Evolutionary conservation across 1,140 invertebrate species (phyloP).

Genomic region (Matsumurasca onukii): DNA sequence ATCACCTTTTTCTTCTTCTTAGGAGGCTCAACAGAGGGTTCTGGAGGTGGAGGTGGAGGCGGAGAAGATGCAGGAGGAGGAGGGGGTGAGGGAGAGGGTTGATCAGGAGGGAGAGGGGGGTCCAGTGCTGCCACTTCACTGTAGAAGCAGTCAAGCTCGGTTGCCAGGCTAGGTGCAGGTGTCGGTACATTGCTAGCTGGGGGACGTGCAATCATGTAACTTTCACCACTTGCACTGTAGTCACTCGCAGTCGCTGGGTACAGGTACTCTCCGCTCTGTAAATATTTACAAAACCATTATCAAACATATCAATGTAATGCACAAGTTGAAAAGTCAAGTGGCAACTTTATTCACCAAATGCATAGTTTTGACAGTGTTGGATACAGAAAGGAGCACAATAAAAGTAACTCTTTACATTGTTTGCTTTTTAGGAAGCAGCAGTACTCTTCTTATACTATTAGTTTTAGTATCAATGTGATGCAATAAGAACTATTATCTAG

Average conservation of each 20-base stretch:
- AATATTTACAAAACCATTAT: too few species aligned
- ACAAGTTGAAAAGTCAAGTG: too few species aligned
- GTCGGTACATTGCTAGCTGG: conserved; percentile 1
- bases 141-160: conserved; percentile 60
- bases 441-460: too few species aligned
- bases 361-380: too few species aligned
- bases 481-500: too few species aligned
- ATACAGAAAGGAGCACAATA: too few species aligned
- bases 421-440: too few species aligned
- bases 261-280: conserved; percentile 36
- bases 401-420: too few species aligned
- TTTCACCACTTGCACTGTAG: conserved; percentile 47
- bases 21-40: conserved; percentile 26
- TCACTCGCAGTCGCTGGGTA: conserved; percentile 47
- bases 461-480: too few species aligned
- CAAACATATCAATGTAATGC: too few species aligned
- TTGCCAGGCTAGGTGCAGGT: conserved; percentile 48
- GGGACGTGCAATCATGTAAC: conserved; percentile 38
- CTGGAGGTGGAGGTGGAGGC: conserved; percentile 32
- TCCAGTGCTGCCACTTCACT: conserved; percentile 60
- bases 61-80: conserved; percentile 36
- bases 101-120: conserved; percentile 38
- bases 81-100: conserved; percentile 36
- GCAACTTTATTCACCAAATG: too few species aligned
- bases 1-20: conserved; percentile 59